A percentile compares a stretch with the other conserved stretches of the same genome.
These are phyloP conservation scores for Takifugu flavidus DNA, from an alignment of 2,113 vertebrate genomes.

Conservation along the genomic window DNA sequence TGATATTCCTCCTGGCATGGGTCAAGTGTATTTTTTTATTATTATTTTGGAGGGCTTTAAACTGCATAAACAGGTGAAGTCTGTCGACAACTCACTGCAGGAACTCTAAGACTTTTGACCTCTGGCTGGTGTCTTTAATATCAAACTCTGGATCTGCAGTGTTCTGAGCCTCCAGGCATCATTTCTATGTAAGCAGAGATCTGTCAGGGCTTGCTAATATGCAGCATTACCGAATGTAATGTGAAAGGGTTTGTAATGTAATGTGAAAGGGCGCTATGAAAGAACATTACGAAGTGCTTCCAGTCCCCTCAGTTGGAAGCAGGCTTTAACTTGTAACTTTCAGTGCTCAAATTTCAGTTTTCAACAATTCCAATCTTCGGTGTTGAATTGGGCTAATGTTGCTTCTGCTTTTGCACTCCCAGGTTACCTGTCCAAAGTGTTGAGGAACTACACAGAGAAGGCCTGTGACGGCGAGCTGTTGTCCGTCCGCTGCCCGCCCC, in stretches of 20 bases:
- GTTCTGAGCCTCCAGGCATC: slow-evolving; percentile 26
- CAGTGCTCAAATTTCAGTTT: not conserved
- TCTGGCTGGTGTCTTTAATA: slow-evolving; percentile 10
- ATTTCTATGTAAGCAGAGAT: slow-evolving; percentile 23
- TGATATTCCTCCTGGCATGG: slow-evolving; percentile 30
- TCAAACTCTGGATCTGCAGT: slow-evolving; percentile 11
- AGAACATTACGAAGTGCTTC: not conserved
- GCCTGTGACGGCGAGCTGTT: slow-evolving; percentile 87
- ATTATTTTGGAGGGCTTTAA: too few relatives aligned
- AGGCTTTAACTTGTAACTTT: not conserved
- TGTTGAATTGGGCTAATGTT: not conserved
- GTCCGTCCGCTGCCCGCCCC: slow-evolving; percentile 83
- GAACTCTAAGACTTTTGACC: not conserved
- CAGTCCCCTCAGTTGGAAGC: not conserved
- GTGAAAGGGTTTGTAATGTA: slow-evolving; percentile 9
- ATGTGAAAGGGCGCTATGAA: not conserved
- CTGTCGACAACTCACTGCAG: too few relatives aligned
- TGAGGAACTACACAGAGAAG: slow-evolving; percentile 85
- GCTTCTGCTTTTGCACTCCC: slow-evolving; percentile 8
- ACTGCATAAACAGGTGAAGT: too few relatives aligned
- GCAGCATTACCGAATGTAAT: slow-evolving; percentile 19
- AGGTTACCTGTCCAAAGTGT: slow-evolving; percentile 84
- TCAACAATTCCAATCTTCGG: not conserved
- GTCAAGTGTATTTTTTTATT: too few relatives aligned
- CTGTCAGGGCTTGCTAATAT: slow-evolving; percentile 36